These are phyloP conservation scores for Falco naumanni DNA, from an alignment of 2,797 vertebrate genomes.

Conservation along the genomic window DNA sequence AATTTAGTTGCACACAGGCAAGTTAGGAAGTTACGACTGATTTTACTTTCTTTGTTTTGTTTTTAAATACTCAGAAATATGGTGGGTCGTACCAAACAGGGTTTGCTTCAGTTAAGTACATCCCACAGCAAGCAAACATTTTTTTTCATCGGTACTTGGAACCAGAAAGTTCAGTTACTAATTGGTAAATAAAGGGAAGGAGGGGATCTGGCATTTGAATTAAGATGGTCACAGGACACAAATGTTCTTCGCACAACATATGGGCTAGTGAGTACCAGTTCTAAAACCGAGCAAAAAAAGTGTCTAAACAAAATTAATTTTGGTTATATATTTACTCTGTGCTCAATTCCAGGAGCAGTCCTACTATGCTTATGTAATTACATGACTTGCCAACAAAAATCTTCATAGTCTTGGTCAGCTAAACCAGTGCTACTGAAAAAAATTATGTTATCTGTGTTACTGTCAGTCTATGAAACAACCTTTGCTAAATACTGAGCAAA, in stretches of 20 bases:
- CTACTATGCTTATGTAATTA: background rate
- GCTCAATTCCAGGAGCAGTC: background rate
- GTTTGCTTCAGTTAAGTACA: background rate
- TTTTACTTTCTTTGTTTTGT: background rate
- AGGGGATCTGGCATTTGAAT: background rate
- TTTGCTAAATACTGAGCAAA: background rate
- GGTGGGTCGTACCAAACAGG: background rate
- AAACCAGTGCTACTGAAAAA: background rate
- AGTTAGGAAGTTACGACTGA: background rate
- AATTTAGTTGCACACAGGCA: background rate
- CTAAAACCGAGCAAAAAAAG: background rate
- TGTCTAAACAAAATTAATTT: background rate
- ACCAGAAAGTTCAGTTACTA: slow-evolving; percentile 16
- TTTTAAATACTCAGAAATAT: background rate
- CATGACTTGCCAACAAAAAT: background rate
- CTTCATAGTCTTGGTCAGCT: background rate
- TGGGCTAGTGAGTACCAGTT: background rate
- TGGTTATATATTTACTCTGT: background rate
- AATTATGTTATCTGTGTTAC: background rate
- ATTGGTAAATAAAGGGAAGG: background rate
- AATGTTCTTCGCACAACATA: background rate
- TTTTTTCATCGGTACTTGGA: slow-evolving; percentile 14
- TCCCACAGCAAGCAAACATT: background rate
- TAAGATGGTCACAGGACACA: background rate
- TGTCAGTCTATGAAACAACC: background rate